Percentiles rank a stretch among this genome's conserved stretches.
These are phyloP conservation scores for Strix aluco DNA, from an alignment of 2,113 vertebrate genomes.

Conservation along the genomic window DNA sequence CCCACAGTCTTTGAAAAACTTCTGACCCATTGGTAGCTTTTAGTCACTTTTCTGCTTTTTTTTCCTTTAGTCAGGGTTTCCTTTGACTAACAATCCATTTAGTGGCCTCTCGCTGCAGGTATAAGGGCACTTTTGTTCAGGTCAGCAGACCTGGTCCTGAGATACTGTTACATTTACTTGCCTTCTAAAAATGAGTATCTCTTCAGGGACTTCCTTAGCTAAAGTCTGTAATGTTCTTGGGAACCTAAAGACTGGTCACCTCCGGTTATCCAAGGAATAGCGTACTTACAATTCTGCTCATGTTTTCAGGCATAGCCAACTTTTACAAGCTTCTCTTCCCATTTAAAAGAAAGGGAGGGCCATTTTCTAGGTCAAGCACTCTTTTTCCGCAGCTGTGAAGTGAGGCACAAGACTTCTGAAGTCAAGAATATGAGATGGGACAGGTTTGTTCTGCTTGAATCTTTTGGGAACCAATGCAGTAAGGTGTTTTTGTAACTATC, in stretches of 20 bases:
- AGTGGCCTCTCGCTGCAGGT: background rate
- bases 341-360: background rate
- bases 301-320: background rate
- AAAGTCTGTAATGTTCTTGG: background rate
- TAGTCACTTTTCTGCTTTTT: background rate
- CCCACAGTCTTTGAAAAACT: background rate
- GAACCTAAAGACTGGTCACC: background rate
- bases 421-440: background rate
- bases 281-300: accelerated
- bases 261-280: background rate
- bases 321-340: background rate
- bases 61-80: background rate
- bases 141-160: background rate
- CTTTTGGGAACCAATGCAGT: background rate
- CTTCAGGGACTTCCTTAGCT: constrained; percentile 20
- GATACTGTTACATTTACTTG: background rate
- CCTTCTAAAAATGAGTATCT: background rate
- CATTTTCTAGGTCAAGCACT: background rate
- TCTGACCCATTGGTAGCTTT: background rate
- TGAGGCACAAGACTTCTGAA: background rate
- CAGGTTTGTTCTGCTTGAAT: background rate
- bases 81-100: constrained; percentile 22
- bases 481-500: background rate
- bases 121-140: constrained; percentile 28
- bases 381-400: background rate